These are phyloP conservation scores for Helicoverpa armigera DNA, from an alignment of 1,140 invertebrate species.

Conservation along the genomic window DNA sequence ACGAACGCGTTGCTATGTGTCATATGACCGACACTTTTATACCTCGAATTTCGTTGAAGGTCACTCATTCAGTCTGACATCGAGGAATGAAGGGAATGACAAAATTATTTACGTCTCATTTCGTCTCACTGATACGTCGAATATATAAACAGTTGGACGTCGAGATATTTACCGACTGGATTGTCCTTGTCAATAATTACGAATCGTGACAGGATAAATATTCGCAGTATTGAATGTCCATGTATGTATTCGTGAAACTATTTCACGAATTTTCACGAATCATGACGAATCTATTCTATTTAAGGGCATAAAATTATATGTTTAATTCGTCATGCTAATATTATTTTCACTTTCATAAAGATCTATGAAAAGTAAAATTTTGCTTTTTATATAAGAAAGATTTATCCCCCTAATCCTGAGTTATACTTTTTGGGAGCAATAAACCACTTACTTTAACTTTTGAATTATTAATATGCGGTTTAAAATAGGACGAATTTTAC, in stretches of 20 bases:
- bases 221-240: neutral
- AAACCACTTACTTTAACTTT: no score
- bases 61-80: neutral
- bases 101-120: constrained; percentile 26
- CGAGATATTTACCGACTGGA: neutral
- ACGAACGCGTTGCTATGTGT: no score
- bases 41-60: neutral
- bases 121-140: neutral
- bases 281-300: no score
- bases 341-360: no score
- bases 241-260: neutral
- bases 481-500: no score
- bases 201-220: neutral
- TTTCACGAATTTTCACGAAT: neutral
- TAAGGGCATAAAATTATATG: no score
- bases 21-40: neutral
- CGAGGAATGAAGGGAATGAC: neutral
- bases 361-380: no score
- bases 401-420: no score
- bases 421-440: no score
- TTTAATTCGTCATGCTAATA: no score
- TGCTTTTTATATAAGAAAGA: no score
- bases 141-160: neutral
- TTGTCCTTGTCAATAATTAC: constrained; percentile 1
- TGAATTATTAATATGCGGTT: no score